Base-by-base conservation (phyloP, 2,888 invertebrate genomes). In the Oxytorus armatus region DNA sequence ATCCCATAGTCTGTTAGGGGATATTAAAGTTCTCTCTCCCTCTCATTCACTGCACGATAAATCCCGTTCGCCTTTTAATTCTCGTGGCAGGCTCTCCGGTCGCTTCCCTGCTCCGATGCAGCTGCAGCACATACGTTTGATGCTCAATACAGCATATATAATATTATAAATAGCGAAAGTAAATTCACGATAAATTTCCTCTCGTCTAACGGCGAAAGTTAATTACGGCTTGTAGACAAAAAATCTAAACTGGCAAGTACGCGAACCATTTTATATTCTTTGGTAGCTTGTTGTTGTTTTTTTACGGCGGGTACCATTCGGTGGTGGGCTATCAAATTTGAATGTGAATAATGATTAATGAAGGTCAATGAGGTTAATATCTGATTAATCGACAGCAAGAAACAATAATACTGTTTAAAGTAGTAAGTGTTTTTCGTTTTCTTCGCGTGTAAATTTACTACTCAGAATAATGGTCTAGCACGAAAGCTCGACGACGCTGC, bases 31-130 rank as follows among this genome's bases (percentile, higher is more conserved):
- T 59, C 42, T 47, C 39, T 72, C 53, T 69, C 39, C 53, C 33
- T 74, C 47, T n/a, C 73, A 55, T 21, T 63, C n/a, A 39, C 55
- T 23, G 65, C 57, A 69, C 39, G 69, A 77, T 77, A 72, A 72
- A 72, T 66, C 36, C 51, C 57, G 23, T 73, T 74, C 69, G 51
- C 44, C 69, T 70, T 77, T 79, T 79, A 75, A 75, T 76, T 79
- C 75, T 42, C 74, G 39, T 68, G 51, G 61, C 29, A 47, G 39
- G 69, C 57, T 70, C 39, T 69, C 21, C 44, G 44, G 18, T 29
- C 39, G 69, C 29, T 33, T 72, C 47, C 36, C 29, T 59, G 59
- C 25, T 25, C 25, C 47, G 18, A 68, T 53, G 51, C 68, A 77
- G 57, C 57, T 57, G 49, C 61, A 61, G 39, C 59, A 21, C 39